Base-by-base conservation (phyloP, 2,797 vertebrate species). In the Sciurus vulgaris region DNA sequence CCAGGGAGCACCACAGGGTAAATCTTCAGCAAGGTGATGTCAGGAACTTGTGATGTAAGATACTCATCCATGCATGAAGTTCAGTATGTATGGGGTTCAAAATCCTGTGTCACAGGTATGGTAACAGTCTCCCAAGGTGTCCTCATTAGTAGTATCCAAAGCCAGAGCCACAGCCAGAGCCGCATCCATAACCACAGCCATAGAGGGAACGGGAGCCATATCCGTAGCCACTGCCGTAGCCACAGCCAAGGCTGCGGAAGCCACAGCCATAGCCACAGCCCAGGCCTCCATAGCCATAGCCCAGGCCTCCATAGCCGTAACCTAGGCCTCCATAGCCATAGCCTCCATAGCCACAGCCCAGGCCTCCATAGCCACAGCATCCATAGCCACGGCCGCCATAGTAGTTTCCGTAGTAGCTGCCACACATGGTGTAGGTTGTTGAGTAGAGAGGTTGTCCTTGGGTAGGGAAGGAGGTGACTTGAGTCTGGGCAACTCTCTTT, bases 361-460 rank as follows among this genome's bases (percentile, higher is more conserved):
- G 84, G 56, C 93, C 7, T 26, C 77, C 24, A 1, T 28, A 89
- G 70, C 79, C 72, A 0, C 9, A 79, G 56, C 73, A 51, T 2
- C 77, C 67, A 11, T 54, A 93, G 95, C 88, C 89, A 0, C 24
- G 26, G 47, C 56, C 35, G 1, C 93, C 87, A 5, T 90, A 93
- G 78, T 86, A 95, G 79, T 92, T 96, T 89, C 92, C 69, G 0
- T 92, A 95, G 92, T 94, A 96, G 30, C 49, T 82, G 65, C 87
- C 83, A 51, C 90, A 96, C 93, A 95, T 93, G 49, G 12, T 94
- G 47, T 6, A 56, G 84, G 70, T 63, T 47, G 54, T 61, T 49
- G 82, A 91, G 56, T 59, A 22, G 56, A 59, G 56, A 59, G 49
- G 24, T 47, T 92, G 70, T 74, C 15, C 1, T 89, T 35, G 54